Evolutionary conservation across 2,113 vertebrate species (phyloP).

Genomic region (Salvelinus alpinus): DNA sequence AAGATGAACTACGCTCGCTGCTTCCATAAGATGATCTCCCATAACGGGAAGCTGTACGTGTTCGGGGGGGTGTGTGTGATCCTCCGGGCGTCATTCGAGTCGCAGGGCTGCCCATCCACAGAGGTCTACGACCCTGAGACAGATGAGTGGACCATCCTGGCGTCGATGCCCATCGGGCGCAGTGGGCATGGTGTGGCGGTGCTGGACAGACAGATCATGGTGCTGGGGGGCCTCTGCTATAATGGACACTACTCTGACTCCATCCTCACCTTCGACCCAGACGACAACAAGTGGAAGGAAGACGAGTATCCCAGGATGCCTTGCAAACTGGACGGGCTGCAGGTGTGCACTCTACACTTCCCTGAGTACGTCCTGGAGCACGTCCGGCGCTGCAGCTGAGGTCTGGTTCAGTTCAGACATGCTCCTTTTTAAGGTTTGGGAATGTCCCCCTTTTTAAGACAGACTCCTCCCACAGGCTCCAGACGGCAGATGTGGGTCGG

Average conservation of each 20-base stretch:
- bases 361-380: slow-evolving; percentile 97
- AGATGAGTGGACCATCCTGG: slow-evolving; percentile 98
- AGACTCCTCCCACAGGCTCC: background rate
- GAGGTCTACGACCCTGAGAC: slow-evolving; percentile 95
- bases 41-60: slow-evolving; percentile 97
- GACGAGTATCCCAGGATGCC: slow-evolving; percentile 99
- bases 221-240: slow-evolving; percentile 97
- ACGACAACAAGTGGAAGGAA: slow-evolving; percentile 99
- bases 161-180: slow-evolving; percentile 98
- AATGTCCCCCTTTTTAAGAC: slow-evolving; percentile 19
- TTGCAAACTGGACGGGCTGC: slow-evolving; percentile 97
- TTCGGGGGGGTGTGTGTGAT: slow-evolving; percentile 98
- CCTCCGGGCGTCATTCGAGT: slow-evolving; percentile 96
- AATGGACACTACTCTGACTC: slow-evolving; percentile 99
- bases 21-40: slow-evolving; percentile 99
- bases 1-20: slow-evolving; percentile 99
- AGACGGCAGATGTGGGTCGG: background rate
- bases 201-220: slow-evolving; percentile 97
- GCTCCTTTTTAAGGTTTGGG: slow-evolving; percentile 39
- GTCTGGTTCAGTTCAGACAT: slow-evolving; percentile 30
- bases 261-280: slow-evolving; percentile 97
- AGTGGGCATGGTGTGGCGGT: slow-evolving; percentile 97
- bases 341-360: slow-evolving; percentile 97
- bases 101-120: slow-evolving; percentile 97
- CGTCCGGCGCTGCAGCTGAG: slow-evolving; percentile 92